A percentile compares a stretch with the other conserved stretches of the same genome.
Conservation (phyloP, 2,797 vertebrate genomes). For the Eupleurogrammus muticus region DNA sequence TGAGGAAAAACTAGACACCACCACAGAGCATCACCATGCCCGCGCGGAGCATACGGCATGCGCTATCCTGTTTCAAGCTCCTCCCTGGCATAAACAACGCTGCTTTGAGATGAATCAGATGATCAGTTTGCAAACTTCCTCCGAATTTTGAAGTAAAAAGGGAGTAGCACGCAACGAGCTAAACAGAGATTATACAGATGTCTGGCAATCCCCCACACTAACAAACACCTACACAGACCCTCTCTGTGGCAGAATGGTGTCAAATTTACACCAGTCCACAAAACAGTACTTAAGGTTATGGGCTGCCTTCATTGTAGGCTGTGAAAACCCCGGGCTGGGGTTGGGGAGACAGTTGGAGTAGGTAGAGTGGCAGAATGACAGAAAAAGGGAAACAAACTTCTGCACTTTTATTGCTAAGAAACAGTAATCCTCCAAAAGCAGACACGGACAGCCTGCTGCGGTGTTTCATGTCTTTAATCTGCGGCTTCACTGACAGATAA, state of each 20-base stretch:
- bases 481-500: conserved; percentile 60
- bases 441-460: conserved; percentile 44
- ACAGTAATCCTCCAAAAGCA: conserved; percentile 72
- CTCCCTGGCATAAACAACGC: conserved; percentile 18
- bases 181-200: conserved; percentile 57
- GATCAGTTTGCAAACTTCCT: background rate
- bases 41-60: conserved; percentile 10
- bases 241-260: conserved; percentile 73
- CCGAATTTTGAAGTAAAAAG: conserved; percentile 26
- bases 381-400: conserved; percentile 58
- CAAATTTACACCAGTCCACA: conserved; percentile 78
- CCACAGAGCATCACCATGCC: conserved; percentile 39
- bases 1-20: conserved; percentile 36
- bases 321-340: conserved; percentile 58
- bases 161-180: conserved; percentile 47
- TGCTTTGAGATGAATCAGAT: conserved; percentile 23
- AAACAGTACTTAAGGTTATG: conserved; percentile 77
- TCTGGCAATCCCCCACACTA: conserved; percentile 60
- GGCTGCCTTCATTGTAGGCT: conserved; percentile 69
- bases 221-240: conserved; percentile 77
- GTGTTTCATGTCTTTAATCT: conserved; percentile 69
- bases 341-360: conserved; percentile 44
- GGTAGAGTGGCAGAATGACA: conserved; percentile 39
- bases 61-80: conserved; percentile 6
- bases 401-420: conserved; percentile 70